These are phyloP conservation scores for Cyrtonyx montezumae DNA, from an alignment of 2,113 vertebrate species.

Conservation along the genomic window DNA sequence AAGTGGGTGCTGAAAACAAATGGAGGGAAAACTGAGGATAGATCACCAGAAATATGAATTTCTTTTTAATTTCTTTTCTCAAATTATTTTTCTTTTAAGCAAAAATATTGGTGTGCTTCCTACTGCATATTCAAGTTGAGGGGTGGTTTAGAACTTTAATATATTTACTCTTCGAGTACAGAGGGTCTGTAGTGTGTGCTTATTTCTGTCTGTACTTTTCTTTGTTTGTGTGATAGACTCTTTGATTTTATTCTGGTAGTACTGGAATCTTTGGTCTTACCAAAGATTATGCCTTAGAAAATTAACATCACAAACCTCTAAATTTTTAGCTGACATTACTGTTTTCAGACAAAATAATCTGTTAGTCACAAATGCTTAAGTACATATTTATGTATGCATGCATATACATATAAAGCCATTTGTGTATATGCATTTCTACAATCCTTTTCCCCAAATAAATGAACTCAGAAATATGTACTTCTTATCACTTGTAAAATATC, in stretches of 20 bases:
- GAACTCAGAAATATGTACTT: neutral
- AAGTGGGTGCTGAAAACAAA: neutral
- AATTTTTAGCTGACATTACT: fast-evolving
- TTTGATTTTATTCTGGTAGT: neutral
- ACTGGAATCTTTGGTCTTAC: fast-evolving
- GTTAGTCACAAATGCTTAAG: neutral
- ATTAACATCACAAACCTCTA: neutral
- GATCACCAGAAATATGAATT: neutral
- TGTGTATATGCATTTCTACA: fast-evolving
- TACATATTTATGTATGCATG: neutral
- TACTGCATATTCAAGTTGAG: fast-evolving
- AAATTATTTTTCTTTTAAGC: neutral
- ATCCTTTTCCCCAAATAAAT: neutral
- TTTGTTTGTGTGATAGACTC: fast-evolving
- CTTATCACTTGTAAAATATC: neutral
- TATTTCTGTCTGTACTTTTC: neutral
- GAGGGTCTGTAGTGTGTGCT: neutral
- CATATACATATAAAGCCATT: neutral
- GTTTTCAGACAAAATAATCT: neutral
- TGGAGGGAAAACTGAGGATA: neutral
- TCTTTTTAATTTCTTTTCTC: neutral
- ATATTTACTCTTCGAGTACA: neutral
- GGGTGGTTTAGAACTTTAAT: neutral
- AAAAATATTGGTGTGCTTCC: fast-evolving
- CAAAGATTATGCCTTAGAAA: neutral